Conservation (phyloP, 2,113 vertebrate species). For the Lethenteron reissneri region DNA sequence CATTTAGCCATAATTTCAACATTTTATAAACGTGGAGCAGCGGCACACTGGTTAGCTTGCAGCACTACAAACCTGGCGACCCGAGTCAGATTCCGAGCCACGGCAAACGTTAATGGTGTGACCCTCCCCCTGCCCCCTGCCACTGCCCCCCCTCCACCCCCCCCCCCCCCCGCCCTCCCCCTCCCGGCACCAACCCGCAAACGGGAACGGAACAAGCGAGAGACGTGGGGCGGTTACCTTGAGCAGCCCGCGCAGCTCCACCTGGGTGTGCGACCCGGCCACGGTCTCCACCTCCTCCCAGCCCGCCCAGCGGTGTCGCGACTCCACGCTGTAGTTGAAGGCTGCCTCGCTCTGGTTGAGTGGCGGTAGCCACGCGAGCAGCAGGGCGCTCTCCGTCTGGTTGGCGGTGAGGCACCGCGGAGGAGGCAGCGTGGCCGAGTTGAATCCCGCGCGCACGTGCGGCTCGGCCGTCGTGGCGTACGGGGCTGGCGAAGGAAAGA, state of each 20-base stretch:
- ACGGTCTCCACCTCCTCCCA: constrained; percentile 60
- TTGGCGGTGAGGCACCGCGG: constrained; percentile 41
- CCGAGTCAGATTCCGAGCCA: too few relatives aligned
- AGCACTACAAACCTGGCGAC: too few relatives aligned
- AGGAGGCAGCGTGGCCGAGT: constrained; percentile 25
- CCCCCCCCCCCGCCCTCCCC: not conserved
- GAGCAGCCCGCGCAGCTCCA: constrained; percentile 56
- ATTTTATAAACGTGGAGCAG: too few relatives aligned
- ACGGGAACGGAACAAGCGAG: not conserved
- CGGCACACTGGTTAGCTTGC: too few relatives aligned
- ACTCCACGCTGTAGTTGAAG: constrained; percentile 50
- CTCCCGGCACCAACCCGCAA: not conserved
- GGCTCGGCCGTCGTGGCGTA: too few relatives aligned
- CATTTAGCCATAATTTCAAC: too few relatives aligned
- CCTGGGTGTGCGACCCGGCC: constrained; percentile 30
- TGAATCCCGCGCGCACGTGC: too few relatives aligned
- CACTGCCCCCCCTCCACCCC: not conserved
- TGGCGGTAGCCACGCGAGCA: constrained; percentile 49
- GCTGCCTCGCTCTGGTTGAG: constrained; percentile 24
- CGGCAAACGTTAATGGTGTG: too few relatives aligned
- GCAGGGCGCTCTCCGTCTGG: constrained; percentile 33
- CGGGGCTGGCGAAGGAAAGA: too few relatives aligned
- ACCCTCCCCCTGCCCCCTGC: not conserved
- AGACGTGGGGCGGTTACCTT: constrained; percentile 26
- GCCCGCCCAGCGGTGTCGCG: constrained; percentile 32